These are phyloP conservation scores for Pseudomugil tenellus DNA, from an alignment of 2,797 vertebrate species.

Conservation along the genomic window DNA sequence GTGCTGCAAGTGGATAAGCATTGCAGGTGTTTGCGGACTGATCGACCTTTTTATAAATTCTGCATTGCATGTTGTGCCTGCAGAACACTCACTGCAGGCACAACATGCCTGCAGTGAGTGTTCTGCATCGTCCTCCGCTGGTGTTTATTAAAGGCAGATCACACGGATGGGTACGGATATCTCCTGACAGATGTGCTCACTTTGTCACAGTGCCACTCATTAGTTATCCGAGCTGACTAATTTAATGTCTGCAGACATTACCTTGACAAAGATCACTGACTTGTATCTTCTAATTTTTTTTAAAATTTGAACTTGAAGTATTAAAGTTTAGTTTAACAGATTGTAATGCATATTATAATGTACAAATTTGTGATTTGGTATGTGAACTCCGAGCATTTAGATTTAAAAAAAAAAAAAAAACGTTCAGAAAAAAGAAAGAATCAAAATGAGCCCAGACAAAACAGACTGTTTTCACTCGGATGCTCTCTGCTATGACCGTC, in stretches of 20 bases:
- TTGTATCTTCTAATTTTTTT: neutral
- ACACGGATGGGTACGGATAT: conserved; percentile 24
- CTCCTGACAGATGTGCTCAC: conserved; percentile 30
- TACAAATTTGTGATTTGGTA: neutral
- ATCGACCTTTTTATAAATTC: conserved; percentile 44
- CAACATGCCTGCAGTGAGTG: neutral
- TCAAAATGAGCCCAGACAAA: no score
- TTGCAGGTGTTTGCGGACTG: conserved; percentile 19
- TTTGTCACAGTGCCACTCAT: conserved; percentile 8
- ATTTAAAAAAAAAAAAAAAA: no score
- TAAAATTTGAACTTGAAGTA: neutral
- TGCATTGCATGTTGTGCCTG: conserved; percentile 58
- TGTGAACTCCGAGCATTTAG: neutral
- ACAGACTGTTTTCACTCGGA: conserved; percentile 13
- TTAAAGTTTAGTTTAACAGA: neutral
- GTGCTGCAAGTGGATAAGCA: conserved; percentile 35
- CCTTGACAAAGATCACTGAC: neutral
- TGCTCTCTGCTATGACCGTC: neutral
- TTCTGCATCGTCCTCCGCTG: conserved; percentile 50
- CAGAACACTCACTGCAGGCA: conserved; percentile 43
- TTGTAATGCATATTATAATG: neutral
- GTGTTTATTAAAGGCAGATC: conserved; percentile 30
- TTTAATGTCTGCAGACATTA: conserved; percentile 10
- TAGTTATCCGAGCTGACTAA: conserved; percentile 33
- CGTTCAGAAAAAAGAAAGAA: neutral